Percentiles rank a stretch among this genome's conserved stretches.
Conservation (phyloP, 2,888 invertebrate genomes). For the Eupithecia exiguata region DNA sequence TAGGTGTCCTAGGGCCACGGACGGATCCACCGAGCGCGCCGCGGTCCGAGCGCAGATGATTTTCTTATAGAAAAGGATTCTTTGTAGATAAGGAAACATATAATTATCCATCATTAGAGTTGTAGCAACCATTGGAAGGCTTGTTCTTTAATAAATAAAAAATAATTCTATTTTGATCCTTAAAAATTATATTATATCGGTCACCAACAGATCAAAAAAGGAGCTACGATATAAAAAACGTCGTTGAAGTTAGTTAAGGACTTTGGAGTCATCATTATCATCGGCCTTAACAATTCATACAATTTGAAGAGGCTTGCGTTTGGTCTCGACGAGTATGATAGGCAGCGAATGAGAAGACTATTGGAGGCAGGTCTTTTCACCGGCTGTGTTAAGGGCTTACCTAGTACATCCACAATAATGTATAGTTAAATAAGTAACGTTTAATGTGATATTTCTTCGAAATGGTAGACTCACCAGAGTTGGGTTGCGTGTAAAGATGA, state of each 20-base stretch:
- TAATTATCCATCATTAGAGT: background rate
- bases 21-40: background rate
- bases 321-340: background rate
- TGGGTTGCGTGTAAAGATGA: constrained; percentile 86
- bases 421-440: background rate
- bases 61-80: constrained; percentile 3
- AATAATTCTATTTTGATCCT: background rate
- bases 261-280: too few relatives aligned
- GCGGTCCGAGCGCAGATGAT: constrained; percentile 15
- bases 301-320: background rate
- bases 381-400: background rate
- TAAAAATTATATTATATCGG: background rate
- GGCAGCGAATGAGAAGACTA: background rate
- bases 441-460: background rate
- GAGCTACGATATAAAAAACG: background rate
- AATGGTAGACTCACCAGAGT: constrained; percentile 81
- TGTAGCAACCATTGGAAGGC: background rate
- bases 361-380: background rate
- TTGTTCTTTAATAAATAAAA: background rate
- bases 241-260: background rate
- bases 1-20: constrained; percentile 15
- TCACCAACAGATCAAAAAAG: background rate
- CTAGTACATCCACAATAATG: background rate
- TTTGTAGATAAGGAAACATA: background rate
- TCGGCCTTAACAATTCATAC: background rate